Percentiles rank a stretch among this genome's conserved stretches.
Conservation (phyloP, 2,888 invertebrate species). For the Idaea dimidiata region DNA sequence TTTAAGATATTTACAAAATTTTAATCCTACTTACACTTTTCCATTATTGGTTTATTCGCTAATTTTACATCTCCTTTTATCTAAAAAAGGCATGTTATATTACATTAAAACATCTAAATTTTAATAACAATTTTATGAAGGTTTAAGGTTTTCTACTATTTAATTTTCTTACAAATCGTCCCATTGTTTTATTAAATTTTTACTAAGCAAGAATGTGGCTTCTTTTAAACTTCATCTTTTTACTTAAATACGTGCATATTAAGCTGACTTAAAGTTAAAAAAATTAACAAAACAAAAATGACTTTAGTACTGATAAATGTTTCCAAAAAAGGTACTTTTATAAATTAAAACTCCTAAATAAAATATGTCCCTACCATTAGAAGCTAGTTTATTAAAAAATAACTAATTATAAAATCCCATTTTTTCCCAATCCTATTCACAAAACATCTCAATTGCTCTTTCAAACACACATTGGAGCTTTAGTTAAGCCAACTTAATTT, state of each 20-base stretch:
- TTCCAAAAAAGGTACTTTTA: no score
- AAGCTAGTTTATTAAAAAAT: background rate
- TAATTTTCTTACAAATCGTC: background rate
- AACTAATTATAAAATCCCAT: background rate
- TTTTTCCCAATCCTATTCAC: background rate
- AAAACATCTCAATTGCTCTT: background rate
- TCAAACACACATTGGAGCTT: background rate
- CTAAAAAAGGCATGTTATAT: background rate
- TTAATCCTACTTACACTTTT: background rate
- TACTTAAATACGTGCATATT: background rate
- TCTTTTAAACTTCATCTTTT: background rate
- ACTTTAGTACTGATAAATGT: no score
- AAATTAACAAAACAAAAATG: no score
- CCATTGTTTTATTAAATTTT: background rate
- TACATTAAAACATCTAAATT: background rate
- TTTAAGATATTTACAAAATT: background rate
- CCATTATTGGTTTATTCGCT: background rate
- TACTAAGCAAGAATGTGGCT: background rate
- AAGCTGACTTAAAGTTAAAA: background rate
- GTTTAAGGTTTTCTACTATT: background rate
- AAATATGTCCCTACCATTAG: background rate
- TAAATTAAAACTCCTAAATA: no score
- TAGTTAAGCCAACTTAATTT: background rate
- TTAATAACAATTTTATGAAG: background rate
- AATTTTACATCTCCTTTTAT: background rate